These are phyloP conservation scores for Monochamus alternatus DNA, from an alignment of 2,888 invertebrate species.

Conservation along the genomic window DNA sequence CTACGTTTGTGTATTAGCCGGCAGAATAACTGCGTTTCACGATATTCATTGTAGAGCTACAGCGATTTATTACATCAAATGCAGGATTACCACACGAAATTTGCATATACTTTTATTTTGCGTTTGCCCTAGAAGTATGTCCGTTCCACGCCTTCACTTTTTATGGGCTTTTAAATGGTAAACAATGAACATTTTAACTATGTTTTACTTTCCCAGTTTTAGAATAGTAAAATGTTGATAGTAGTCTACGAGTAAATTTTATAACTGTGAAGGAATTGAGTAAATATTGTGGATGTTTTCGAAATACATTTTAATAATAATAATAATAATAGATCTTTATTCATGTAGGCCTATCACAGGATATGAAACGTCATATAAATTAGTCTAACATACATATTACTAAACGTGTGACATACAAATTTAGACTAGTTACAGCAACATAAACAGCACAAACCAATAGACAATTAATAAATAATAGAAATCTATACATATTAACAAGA, in stretches of 20 bases:
- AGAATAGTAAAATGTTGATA: not conserved
- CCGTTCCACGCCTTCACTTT: constrained; percentile 9
- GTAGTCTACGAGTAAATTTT: not conserved
- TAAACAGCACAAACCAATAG: no score
- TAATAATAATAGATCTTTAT: no score
- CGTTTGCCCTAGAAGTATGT: not conserved
- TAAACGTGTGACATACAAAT: no score
- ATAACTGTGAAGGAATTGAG: not conserved
- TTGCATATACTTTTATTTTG: constrained; percentile 1
- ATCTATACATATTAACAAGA: no score
- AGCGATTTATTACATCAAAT: not conserved
- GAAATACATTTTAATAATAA: no score
- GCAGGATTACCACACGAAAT: constrained; percentile 7
- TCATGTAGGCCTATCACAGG: no score
- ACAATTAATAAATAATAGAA: no score
- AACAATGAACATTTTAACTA: constrained; percentile 3
- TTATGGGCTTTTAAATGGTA: constrained; percentile 5
- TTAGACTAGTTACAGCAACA: no score
- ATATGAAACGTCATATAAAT: no score
- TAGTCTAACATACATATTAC: no score
- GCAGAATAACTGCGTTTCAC: not conserved
- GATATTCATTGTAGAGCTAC: not conserved
- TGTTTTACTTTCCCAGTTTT: not conserved
- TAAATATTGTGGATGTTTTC: no score
- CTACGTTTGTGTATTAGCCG: no score